These are phyloP conservation scores for Nyctereutes procyonoides DNA, from an alignment of 2,113 vertebrate species.

Conservation along the genomic window DNA sequence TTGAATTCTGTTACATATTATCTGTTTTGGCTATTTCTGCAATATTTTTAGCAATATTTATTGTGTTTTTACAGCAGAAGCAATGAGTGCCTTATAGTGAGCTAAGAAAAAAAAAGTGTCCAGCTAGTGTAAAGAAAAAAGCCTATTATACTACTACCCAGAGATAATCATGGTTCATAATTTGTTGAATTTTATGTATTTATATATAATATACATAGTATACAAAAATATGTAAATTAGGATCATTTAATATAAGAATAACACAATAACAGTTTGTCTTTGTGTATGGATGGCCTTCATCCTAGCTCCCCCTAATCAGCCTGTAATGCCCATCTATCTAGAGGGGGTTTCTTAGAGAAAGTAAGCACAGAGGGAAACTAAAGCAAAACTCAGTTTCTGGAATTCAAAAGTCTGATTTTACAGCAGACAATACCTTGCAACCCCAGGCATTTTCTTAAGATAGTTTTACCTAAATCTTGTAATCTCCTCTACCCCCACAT, in stretches of 20 bases:
- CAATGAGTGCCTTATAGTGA: background rate
- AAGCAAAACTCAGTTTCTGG: background rate
- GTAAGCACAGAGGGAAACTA: background rate
- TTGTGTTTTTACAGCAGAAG: background rate
- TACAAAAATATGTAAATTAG: background rate
- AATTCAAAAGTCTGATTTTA: slow-evolving; percentile 18
- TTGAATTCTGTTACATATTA: slow-evolving; percentile 16
- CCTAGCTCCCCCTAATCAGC: background rate
- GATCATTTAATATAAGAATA: background rate
- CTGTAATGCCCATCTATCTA: background rate
- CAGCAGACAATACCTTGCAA: background rate
- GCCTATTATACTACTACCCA: background rate
- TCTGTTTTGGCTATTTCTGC: background rate
- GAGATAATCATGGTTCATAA: background rate
- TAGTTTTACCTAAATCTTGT: background rate
- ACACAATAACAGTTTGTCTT: background rate
- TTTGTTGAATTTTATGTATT: slow-evolving; percentile 1
- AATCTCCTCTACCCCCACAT: background rate
- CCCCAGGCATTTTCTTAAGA: background rate
- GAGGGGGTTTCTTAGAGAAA: background rate
- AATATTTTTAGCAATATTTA: slow-evolving; percentile 26
- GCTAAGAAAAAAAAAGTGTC: slow-evolving; percentile 19
- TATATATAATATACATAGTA: background rate
- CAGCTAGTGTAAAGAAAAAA: slow-evolving; percentile 4
- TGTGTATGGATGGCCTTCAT: background rate